Conservation (phyloP, 2,797 vertebrate species). For the Pterois miles region DNA sequence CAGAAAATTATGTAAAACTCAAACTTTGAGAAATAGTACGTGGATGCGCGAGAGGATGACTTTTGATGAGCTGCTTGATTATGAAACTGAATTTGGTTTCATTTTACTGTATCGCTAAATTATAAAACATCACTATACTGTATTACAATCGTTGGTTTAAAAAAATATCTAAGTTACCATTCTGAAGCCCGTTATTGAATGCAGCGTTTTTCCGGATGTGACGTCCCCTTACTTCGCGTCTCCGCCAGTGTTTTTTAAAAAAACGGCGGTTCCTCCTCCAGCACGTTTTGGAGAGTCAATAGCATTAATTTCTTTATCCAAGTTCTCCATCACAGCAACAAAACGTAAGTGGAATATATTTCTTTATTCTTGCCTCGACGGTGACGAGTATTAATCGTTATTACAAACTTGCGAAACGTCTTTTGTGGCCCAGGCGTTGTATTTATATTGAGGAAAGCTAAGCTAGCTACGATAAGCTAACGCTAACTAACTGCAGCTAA, state of each 20-base stretch:
- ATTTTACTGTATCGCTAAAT: background rate
- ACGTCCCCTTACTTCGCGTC: background rate
- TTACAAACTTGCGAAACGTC: background rate
- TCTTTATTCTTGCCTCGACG: rapidly evolving
- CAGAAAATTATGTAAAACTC: background rate
- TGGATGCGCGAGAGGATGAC: no score
- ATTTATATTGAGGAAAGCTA: background rate
- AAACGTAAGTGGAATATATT: background rate
- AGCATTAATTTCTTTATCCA: rapidly evolving
- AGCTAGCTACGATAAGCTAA: constrained; percentile 18
- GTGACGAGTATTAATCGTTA: rapidly evolving
- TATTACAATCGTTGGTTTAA: background rate
- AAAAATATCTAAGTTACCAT: rapidly evolving
- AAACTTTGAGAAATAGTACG: background rate
- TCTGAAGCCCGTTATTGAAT: background rate
- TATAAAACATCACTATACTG: background rate
- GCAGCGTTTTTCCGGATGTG: constrained; percentile 53
- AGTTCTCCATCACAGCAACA: background rate
- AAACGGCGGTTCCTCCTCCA: constrained; percentile 63
- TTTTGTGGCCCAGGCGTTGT: background rate
- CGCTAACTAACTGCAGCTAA: constrained; percentile 3
- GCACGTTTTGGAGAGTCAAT: background rate
- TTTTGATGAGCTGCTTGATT: background rate
- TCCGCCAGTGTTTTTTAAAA: constrained; percentile 73
- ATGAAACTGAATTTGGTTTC: rapidly evolving